Evolutionary conservation across 2,888 invertebrate genomes (phyloP).

Genomic region (Papilio demoleus): DNA sequence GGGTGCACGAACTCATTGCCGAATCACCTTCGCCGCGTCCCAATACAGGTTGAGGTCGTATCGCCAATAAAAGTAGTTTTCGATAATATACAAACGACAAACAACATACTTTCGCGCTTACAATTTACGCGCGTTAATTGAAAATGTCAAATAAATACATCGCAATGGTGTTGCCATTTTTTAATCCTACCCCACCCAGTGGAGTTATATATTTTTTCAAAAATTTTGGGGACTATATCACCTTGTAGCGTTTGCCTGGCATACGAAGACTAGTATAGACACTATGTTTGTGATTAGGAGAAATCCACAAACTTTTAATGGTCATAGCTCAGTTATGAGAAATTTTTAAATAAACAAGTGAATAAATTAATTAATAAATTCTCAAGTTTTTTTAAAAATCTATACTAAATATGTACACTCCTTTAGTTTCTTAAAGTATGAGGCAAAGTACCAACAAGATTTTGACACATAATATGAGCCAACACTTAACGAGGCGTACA

Average conservation of each 20-base stretch:
- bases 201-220: neutral
- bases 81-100: slow-evolving; percentile 69
- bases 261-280: too few species aligned
- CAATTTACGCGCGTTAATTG: slow-evolving; percentile 55
- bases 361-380: neutral
- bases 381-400: neutral
- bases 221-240: too few species aligned
- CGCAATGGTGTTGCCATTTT: slow-evolving; percentile 30
- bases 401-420: neutral
- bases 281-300: neutral
- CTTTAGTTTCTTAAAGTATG: neutral
- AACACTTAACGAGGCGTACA: slow-evolving; percentile 32
- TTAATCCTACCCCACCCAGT: slow-evolving; percentile 21
- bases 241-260: too few species aligned
- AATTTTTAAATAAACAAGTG: too few species aligned
- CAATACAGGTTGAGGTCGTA: slow-evolving; percentile 78
- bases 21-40: slow-evolving; percentile 77
- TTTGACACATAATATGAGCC: slow-evolving; percentile 30
- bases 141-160: slow-evolving; percentile 54
- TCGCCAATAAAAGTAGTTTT: slow-evolving; percentile 72
- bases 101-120: slow-evolving; percentile 57
- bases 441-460: slow-evolving; percentile 14
- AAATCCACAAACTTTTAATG: neutral
- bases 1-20: slow-evolving; percentile 70
- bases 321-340: too few species aligned